These are phyloP conservation scores for Eublepharis macularius DNA, from an alignment of 2,113 vertebrate genomes.

Conservation along the genomic window DNA sequence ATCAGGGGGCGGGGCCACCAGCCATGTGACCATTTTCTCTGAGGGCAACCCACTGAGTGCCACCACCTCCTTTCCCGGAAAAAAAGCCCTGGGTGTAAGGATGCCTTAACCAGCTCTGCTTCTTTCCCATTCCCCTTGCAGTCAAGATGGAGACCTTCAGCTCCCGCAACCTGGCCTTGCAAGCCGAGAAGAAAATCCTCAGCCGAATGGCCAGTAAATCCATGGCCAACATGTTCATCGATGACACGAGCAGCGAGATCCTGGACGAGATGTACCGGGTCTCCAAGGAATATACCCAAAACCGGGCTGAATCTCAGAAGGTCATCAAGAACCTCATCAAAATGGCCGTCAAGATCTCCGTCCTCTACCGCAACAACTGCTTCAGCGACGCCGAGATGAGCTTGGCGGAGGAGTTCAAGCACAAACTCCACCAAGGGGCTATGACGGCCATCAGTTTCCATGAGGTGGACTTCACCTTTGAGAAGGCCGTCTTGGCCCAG, in stretches of 20 bases:
- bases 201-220: constrained; percentile 86
- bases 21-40: too few species aligned
- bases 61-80: too few species aligned
- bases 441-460: constrained; percentile 91
- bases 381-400: constrained; percentile 79
- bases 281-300: constrained; percentile 83
- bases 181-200: constrained; percentile 88
- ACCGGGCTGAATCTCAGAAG: constrained; percentile 81
- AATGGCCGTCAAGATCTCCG: constrained; percentile 85
- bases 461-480: constrained; percentile 91
- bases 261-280: constrained; percentile 89
- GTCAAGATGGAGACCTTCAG: constrained; percentile 84
- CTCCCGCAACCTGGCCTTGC: constrained; percentile 85
- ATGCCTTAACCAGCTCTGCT: too few species aligned
- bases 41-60: too few species aligned
- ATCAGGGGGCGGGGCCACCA: too few species aligned
- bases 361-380: constrained; percentile 83
- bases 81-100: too few species aligned
- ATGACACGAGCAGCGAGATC: constrained; percentile 88
- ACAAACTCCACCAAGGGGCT: constrained; percentile 83
- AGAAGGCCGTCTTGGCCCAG: constrained; percentile 76
- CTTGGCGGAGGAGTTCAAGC: constrained; percentile 82
- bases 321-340: constrained; percentile 90
- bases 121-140: not conserved
- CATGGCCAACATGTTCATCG: constrained; percentile 88